Evolutionary conservation across 2,113 vertebrate species (phyloP), one percentile per base, ranked within the genome.

Genomic region (Carassius gibelio): DNA sequence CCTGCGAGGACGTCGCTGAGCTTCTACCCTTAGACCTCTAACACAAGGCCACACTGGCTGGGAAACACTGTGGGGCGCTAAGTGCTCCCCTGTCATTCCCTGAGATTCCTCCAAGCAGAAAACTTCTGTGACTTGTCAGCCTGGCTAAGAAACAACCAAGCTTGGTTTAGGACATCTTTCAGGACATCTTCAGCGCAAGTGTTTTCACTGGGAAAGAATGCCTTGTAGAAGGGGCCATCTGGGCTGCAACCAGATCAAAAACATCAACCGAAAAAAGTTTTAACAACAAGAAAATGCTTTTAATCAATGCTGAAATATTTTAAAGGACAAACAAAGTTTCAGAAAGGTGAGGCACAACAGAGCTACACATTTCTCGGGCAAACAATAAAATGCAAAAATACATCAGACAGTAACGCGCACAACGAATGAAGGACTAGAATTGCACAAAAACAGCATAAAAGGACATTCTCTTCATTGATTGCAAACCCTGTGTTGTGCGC

Each of bases 81-180:
- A 91, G 86, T 91, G 85, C 81, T 88, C 86, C 81, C 75, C 71
- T 90, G 86, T 92, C 90, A 91, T 85, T 86, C 89, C 84, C 85
- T 55, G 87, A 75, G 87, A 89, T 81, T 77, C 81, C 85, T 81
- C 72, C 82, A 50, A 64, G 71, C 83, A 90, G 85, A 88, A 89
- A 90, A 74, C 21, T 8, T 82, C 45, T 34, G 61, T 78, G 84
- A 89, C 77, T 88, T 66, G 83, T 87, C 86, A 85, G 83, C 50
- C 45, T 72, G 19, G 82, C 86, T 89, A 52, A 64, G 75, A 74
- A 78, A 83, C 78, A n/a, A 7, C 19, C 19, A n/a, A 11, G 4
- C 62, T 34, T 34, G 36, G 75, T 71, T 66, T 14, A 8, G 57
- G 8, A n/a, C 13, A 69, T 38, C 8, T 38, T 30, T 6, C 59